Conservation (phyloP, 2,113 vertebrate genomes). For the Crotalus viridis region DNA sequence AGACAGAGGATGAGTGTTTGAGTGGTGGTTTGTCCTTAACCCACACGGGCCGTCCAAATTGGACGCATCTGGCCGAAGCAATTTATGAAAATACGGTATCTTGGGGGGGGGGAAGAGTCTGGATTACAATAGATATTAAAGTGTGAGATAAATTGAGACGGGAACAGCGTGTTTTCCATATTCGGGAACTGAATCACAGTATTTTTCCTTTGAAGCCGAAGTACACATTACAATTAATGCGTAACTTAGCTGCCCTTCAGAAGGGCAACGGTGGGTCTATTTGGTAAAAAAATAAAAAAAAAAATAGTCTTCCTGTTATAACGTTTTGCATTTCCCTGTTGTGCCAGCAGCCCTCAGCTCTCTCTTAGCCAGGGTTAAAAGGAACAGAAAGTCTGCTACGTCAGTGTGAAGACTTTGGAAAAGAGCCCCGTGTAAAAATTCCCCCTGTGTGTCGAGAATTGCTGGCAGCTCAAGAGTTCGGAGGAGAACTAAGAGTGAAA, state of each 20-base stretch:
- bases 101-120: background rate
- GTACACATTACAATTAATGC: background rate
- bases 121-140: background rate
- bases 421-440: constrained; percentile 28
- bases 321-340: background rate
- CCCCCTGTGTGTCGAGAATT: constrained; percentile 54
- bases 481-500: constrained; percentile 5
- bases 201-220: background rate
- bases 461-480: constrained; percentile 25
- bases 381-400: too few relatives aligned
- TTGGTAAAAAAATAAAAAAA: background rate
- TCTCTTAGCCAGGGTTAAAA: too few relatives aligned
- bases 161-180: background rate
- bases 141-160: background rate
- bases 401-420: background rate
- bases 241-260: background rate
- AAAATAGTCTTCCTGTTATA: background rate
- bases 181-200: background rate
- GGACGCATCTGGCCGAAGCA: background rate
- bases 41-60: background rate
- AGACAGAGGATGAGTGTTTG: background rate
- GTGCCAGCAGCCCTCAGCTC: background rate
- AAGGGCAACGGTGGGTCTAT: background rate
- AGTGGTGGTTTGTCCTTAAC: background rate
- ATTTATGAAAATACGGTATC: background rate